Base-by-base conservation (phyloP, 2,113 vertebrate genomes). In the Delphinus delphis region DNA sequence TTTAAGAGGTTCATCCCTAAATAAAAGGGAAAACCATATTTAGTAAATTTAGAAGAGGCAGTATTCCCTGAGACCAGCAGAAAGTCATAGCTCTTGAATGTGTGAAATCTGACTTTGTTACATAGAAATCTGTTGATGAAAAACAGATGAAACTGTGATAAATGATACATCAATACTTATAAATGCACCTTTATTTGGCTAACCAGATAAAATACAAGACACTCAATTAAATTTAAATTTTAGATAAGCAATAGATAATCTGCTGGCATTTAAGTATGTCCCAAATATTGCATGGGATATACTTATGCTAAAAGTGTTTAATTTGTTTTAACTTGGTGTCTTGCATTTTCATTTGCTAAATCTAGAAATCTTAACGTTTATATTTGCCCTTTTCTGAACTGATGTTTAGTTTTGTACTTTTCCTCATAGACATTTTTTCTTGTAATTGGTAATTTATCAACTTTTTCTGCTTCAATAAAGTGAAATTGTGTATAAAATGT, bases 381-480 rank as follows among this genome's bases (percentile, higher is more conserved):
- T 47, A 25, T 47, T 83, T 17, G 58, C n/a, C 84, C 1, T 84
- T 90, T 96, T 81, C 89, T 68, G 15, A 91, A 28, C 26, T 79
- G 33, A 38, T 87, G 3, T 55, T 96, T 67, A 50, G 26, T 73
- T 96, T 91, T 95, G 3, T 63, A 60, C 26, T 74, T 96, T 95
- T 38, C 28, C 20, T 73, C 20, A 73, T 55, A 89, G 38, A 41
- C 76, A 11, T 44, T 89, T 92, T 94, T 93, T 36, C 38, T 88
- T 18, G 53, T 36, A 74, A 93, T 44, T 96, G 21, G 1, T 44
- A 83, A 89, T 68, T 91, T 91, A 55, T 80, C 25, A 70, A 25
- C 3, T 36, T 94, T 65, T 92, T 84, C 20, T 82, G 23, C 36
- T 21, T 79, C 53, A 58, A 21, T 85, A 80, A 90, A 44, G 10